These are phyloP conservation scores for Brenthis ino DNA, from an alignment of 2,888 invertebrate species.

Conservation along the genomic window DNA sequence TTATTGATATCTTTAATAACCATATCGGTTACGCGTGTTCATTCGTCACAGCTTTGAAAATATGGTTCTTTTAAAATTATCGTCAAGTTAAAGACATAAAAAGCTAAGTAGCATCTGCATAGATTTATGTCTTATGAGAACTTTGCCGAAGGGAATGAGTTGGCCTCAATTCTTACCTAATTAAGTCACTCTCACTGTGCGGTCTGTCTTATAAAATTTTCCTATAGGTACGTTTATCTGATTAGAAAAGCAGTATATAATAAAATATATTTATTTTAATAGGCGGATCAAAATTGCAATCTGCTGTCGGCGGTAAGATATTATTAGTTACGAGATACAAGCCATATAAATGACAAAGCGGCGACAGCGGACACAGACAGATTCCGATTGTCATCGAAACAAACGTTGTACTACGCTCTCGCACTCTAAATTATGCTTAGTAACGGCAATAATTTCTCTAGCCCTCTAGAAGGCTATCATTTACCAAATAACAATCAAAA, in stretches of 20 bases:
- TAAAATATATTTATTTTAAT: slow-evolving; percentile 15
- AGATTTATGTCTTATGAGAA: slow-evolving; percentile 21
- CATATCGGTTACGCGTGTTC: slow-evolving; percentile 58
- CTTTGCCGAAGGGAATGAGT: slow-evolving; percentile 11
- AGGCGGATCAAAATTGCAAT: slow-evolving; percentile 19
- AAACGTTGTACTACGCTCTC: slow-evolving; percentile 59
- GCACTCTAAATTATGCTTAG: slow-evolving; percentile 62
- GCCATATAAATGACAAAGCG: slow-evolving; percentile 66
- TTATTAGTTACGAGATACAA: slow-evolving; percentile 37
- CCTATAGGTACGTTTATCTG: slow-evolving; percentile 5
- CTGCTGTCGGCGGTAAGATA: slow-evolving; percentile 26
- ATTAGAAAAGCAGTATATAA: slow-evolving; percentile 7
- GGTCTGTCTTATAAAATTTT: slow-evolving; percentile 8
- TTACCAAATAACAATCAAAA: slow-evolving; percentile 74
- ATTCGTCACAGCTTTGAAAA: slow-evolving; percentile 47
- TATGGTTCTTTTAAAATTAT: slow-evolving; percentile 37
- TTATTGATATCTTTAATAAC: slow-evolving; percentile 67
- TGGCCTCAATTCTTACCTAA: slow-evolving; percentile 18
- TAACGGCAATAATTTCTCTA: slow-evolving; percentile 67
- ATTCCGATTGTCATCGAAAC: slow-evolving; percentile 75
- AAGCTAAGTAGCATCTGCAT: slow-evolving; percentile 24
- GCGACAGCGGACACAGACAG: slow-evolving; percentile 63
- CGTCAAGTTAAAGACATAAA: slow-evolving; percentile 33
- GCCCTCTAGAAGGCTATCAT: slow-evolving; percentile 67
- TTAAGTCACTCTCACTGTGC: slow-evolving; percentile 16